These are phyloP conservation scores for Ifrita kowaldi DNA, from an alignment of 2,113 vertebrate genomes.

Conservation along the genomic window DNA sequence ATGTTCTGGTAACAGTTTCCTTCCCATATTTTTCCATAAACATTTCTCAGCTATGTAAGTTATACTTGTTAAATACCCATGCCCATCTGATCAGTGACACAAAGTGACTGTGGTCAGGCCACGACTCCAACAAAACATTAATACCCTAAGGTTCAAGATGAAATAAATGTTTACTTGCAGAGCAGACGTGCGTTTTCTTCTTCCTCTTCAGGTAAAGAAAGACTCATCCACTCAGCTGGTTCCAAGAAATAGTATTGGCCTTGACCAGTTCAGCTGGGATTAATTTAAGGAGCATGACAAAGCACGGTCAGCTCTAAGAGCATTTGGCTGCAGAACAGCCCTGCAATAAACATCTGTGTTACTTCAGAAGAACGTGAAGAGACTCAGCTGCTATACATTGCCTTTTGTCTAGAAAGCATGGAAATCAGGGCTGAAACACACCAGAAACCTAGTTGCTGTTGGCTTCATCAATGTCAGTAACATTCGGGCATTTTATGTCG, in stretches of 20 bases:
- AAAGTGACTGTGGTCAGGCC: fast-evolving
- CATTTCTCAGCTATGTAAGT: background rate
- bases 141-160: background rate
- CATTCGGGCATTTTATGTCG: background rate
- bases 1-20: background rate
- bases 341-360: background rate
- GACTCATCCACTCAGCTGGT: background rate
- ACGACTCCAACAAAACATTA: background rate
- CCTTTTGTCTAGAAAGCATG: background rate
- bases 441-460: background rate
- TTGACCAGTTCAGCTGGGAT: background rate
- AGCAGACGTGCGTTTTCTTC: background rate
- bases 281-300: background rate
- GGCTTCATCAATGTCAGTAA: background rate
- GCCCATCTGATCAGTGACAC: background rate
- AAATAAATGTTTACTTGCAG: background rate
- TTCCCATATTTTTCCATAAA: background rate
- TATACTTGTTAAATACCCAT: background rate
- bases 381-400: background rate
- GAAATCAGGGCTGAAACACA: background rate
- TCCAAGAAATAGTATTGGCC: background rate
- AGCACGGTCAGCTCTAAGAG: background rate
- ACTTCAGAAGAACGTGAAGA: background rate
- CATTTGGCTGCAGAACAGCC: background rate
- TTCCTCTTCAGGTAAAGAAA: background rate